Evolutionary conservation across 1,140 invertebrate species (phyloP).

Genomic region (Hydropsyche tenuis): DNA sequence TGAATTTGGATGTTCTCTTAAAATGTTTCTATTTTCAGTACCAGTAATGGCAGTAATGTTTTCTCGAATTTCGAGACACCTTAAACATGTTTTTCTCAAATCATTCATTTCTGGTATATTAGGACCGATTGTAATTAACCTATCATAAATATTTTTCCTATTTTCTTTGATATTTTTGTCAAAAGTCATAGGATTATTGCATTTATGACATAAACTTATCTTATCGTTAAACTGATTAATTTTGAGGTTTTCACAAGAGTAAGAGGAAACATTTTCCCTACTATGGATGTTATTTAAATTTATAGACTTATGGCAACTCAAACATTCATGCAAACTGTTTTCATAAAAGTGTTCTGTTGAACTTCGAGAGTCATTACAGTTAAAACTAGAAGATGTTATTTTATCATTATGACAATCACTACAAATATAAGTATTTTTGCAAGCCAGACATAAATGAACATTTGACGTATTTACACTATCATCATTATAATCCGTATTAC

Average conservation of each 20-base stretch:
- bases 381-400: too few relatives aligned
- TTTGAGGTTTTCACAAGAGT: not conserved
- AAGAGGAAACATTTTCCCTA: not conserved
- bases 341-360: too few relatives aligned
- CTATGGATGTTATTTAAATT: not conserved
- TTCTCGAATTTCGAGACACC: constrained; percentile 62
- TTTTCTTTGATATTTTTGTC: constrained; percentile 6
- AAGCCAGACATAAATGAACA: not conserved
- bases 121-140: constrained; percentile 16
- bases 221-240: not conserved
- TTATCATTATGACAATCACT: not conserved
- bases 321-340: constrained; percentile 6
- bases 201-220: constrained; percentile 8
- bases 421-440: constrained; percentile 1
- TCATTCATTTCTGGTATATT: constrained; percentile 35
- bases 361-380: too few relatives aligned
- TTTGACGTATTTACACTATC: not conserved
- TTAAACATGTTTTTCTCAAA: constrained; percentile 60
- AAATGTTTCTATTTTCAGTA: constrained; percentile 45
- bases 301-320: constrained; percentile 8
- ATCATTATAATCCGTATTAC: not conserved
- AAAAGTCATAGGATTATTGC: constrained; percentile 17
- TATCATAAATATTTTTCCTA: constrained; percentile 42
- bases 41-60: constrained; percentile 58
- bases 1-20: not conserved